Percentiles rank a stretch among this genome's conserved stretches.
Conservation (phyloP, 1,140 invertebrate species). For the Vanessa tameamea region DNA sequence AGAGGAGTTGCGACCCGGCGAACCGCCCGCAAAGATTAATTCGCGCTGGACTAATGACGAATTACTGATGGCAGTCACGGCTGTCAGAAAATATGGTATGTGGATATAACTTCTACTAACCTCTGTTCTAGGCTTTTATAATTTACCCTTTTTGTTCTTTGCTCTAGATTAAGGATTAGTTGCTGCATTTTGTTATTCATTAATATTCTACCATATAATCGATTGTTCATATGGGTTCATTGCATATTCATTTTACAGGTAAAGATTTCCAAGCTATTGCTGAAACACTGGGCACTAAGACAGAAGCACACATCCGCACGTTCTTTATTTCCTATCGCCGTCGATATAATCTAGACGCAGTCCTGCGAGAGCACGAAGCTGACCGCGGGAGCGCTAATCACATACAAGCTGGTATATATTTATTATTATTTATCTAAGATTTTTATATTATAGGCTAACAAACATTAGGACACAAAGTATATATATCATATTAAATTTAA, state of each 20-base stretch:
- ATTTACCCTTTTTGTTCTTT: no score
- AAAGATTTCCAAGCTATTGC: conserved; percentile 98
- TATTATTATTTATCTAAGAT: not conserved
- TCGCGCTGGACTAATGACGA: conserved; percentile 97
- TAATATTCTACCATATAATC: no score
- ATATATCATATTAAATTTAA: no score
- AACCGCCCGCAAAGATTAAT: conserved; percentile 88
- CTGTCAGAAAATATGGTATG: conserved; percentile 93
- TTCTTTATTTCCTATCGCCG: conserved; percentile 96
- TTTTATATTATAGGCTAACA: no score
- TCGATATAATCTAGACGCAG: conserved; percentile 94
- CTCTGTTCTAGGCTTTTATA: not conserved
- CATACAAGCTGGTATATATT: conserved; percentile 59
- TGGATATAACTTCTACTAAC: not conserved
- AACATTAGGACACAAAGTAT: no score
- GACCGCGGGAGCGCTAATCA: conserved; percentile 68
- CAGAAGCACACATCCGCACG: conserved; percentile 92
- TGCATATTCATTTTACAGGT: conserved; percentile 48
- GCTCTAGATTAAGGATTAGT: no score
- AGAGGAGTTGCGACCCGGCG: conserved; percentile 86
- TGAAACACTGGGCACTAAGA: conserved; percentile 97
- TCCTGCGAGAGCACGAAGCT: conserved; percentile 92
- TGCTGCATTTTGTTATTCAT: no score
- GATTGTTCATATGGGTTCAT: not conserved
- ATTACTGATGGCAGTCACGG: conserved; percentile 93